Evolutionary conservation across 23 tunicate species (phyloP), one percentile per base, ranked within the genome.

Genomic region (Aplidium turbinatum): DNA sequence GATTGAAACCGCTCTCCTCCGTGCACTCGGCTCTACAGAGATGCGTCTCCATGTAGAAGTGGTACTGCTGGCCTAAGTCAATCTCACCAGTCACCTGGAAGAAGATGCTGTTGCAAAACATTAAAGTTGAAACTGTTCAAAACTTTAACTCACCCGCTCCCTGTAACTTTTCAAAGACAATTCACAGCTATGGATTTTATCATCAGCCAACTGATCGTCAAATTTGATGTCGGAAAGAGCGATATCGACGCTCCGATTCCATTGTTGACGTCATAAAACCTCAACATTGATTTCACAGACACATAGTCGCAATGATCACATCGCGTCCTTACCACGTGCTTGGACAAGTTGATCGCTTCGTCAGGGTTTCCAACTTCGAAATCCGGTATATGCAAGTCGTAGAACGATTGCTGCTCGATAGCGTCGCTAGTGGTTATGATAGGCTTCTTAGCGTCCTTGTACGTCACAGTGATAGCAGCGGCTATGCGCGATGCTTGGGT

Each of bases 41-140:
- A 28, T 85, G 82, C 11, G 85, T 78, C 56, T 90, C 97, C 97
- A 90, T 73, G 68, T 83, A 90, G 48, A 83, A 90, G 63, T 90
- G 97, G 47, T 90, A 90, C 51, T 90, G 97, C 23, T 38, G 34
- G 5, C 86, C 97, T 1, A 78, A 56, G 33, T 77, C 72, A 4
- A 63, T 35, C 65, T 67, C 71, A 23, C 97, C 97, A 5, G 78
- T 31, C 4, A 82, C 75, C 88, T 84, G 21, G 20, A 48, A 9
- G 11, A 16, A 61, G 7, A 13, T 21, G 25, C 20, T 18, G 22
- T 13, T 21, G 25, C 62, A 55, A 21, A 55, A 55, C 68, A 62
- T 20, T 7, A 22, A 55, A 22, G 23, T 7, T 55, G 6, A 42
- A 42, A n/a, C n/a, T 42, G 13, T 9, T 42, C 48, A 42, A 42